Evolutionary conservation across 2,113 vertebrate genomes (phyloP).

Genomic region (Ictalurus furcatus): DNA sequence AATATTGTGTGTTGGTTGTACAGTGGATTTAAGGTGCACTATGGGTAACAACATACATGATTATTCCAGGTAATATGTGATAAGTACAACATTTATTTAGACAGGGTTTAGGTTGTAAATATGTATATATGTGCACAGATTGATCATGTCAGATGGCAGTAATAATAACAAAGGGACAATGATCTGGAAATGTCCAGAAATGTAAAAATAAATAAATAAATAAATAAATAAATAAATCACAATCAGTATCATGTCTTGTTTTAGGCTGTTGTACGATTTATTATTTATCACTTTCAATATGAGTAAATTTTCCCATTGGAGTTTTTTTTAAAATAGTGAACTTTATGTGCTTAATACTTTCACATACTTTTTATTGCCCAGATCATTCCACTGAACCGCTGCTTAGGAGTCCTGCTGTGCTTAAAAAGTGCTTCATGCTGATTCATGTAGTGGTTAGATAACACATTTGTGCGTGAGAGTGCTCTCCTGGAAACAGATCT

Average conservation of each 20-base stretch:
- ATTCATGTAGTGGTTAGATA: constrained; percentile 31
- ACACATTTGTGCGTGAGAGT: constrained; percentile 19
- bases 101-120: background rate
- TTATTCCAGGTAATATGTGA: no score
- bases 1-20: no score
- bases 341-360: background rate
- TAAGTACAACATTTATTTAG: no score
- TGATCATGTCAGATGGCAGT: background rate
- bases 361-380: background rate
- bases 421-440: constrained; percentile 14
- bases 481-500: constrained; percentile 32
- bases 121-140: background rate
- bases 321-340: background rate
- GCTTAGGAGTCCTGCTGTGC: constrained; percentile 29
- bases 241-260: background rate
- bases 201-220: no score
- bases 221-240: background rate
- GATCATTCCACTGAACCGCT: background rate
- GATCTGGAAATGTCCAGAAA: background rate
- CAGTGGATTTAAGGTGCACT: no score
- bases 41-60: no score
- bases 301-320: background rate
- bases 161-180: background rate
- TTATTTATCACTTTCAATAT: background rate
- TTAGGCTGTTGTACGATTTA: background rate